phyloP scores from a whole-genome alignment of 2,888 invertebrate species.

The Cotesia congregata region DNA sequence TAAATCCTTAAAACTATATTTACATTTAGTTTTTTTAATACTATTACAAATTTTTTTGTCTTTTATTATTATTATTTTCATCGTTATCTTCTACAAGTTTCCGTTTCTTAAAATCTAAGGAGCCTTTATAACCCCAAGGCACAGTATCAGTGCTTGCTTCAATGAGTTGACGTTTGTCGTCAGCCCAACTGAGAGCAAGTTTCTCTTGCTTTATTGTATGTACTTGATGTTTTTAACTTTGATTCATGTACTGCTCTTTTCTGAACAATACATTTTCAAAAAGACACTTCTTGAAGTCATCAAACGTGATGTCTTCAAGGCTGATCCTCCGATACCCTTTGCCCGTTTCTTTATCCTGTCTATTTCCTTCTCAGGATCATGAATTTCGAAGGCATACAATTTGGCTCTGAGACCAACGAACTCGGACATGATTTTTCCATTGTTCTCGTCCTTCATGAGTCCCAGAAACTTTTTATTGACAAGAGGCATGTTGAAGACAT shows the following conservation, averaged over 20 bases:
- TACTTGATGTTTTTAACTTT: constrained; percentile 9
- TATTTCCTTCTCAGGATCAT: constrained; percentile 42
- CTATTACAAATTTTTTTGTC: too few relatives aligned
- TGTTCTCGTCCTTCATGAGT: constrained; percentile 39
- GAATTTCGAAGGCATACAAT: constrained; percentile 14
- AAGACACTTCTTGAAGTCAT: constrained; percentile 2
- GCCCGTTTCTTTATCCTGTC: constrained; percentile 27
- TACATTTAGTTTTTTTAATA: too few relatives aligned
- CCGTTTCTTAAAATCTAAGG: too few relatives aligned
- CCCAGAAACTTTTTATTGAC: constrained; percentile 39
- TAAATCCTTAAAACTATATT: too few relatives aligned
- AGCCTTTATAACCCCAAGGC: too few relatives aligned
- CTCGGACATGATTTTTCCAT: constrained; percentile 32
- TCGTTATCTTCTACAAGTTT: too few relatives aligned
- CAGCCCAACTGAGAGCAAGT: not conserved
- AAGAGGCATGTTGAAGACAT: constrained; percentile 38
- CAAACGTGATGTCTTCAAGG: constrained; percentile 27
- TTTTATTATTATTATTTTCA: too few relatives aligned
- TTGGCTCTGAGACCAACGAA: constrained; percentile 29
- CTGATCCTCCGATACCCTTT: constrained; percentile 25
- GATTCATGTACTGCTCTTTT: not conserved
- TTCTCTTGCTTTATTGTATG: not conserved
- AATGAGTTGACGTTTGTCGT: constrained; percentile 32
- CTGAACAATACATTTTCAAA: not conserved
- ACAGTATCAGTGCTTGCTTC: too few relatives aligned